Percentiles rank a stretch among this genome's conserved stretches.
These are phyloP conservation scores for Tretioscincus oriximinensis DNA, from an alignment of 2,113 vertebrate species.

Conservation along the genomic window DNA sequence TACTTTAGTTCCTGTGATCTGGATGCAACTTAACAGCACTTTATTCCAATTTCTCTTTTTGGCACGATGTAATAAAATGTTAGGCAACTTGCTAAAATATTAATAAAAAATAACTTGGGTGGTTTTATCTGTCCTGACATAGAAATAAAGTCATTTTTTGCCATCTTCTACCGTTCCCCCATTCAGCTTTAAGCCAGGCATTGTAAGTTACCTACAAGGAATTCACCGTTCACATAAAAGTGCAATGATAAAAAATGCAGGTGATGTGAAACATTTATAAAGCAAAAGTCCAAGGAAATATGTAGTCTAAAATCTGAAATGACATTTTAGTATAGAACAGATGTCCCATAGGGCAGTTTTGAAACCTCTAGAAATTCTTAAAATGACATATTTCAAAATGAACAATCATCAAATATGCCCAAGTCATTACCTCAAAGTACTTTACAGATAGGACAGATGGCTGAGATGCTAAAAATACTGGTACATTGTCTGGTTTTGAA, in stretches of 20 bases:
- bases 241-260: slow-evolving; percentile 80
- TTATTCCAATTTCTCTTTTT: accelerated
- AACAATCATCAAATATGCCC: slow-evolving; percentile 68
- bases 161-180: background rate
- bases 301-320: slow-evolving; percentile 78
- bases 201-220: slow-evolving; percentile 68
- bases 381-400: slow-evolving; percentile 80
- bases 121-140: slow-evolving; percentile 59
- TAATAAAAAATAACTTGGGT: slow-evolving; percentile 67
- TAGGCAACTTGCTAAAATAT: slow-evolving; percentile 66
- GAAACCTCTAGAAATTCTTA: slow-evolving; percentile 75
- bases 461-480: slow-evolving; percentile 65
- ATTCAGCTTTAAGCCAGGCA: slow-evolving; percentile 52
- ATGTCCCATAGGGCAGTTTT: slow-evolving; percentile 71
- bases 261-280: slow-evolving; percentile 82
- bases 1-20: background rate
- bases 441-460: slow-evolving; percentile 64
- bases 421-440: slow-evolving; percentile 68
- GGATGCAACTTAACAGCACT: background rate
- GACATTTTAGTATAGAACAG: slow-evolving; percentile 76
- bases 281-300: slow-evolving; percentile 59
- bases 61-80: slow-evolving; percentile 39
- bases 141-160: slow-evolving; percentile 57
- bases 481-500: slow-evolving; percentile 49
- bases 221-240: slow-evolving; percentile 73